These are phyloP conservation scores for Drosophila carrolli DNA, from an alignment of 1,140 invertebrate genomes.

Conservation along the genomic window DNA sequence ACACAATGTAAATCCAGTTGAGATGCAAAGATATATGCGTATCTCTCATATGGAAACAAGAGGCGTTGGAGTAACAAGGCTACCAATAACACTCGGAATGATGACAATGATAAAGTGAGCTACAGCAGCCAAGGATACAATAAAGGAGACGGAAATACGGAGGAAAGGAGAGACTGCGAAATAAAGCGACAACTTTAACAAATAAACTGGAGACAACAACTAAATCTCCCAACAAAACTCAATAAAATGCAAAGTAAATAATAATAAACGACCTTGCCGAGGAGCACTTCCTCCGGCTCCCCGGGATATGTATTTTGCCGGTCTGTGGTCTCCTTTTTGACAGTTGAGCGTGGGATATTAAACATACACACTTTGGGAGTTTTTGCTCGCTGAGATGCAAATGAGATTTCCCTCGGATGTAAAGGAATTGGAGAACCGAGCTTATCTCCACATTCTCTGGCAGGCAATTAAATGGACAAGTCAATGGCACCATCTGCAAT, in stretches of 20 bases:
- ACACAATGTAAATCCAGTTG: constrained; percentile 67
- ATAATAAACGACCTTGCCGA: constrained; percentile 75
- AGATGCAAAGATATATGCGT: constrained; percentile 40
- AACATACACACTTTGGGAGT: constrained; percentile 28
- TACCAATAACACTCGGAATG: constrained; percentile 43
- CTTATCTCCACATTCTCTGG: constrained; percentile 35
- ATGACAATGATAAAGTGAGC: constrained; percentile 64
- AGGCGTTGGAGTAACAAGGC: constrained; percentile 54
- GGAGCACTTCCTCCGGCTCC: constrained; percentile 7
- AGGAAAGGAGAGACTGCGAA: constrained; percentile 10
- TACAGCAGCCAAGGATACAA: background rate
- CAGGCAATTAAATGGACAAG: constrained; percentile 40
- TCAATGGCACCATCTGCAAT: constrained; percentile 21
- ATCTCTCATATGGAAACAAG: constrained; percentile 32
- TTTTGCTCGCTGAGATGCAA: constrained; percentile 16
- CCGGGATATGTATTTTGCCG: constrained; percentile 2
- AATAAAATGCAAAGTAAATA: constrained; percentile 80
- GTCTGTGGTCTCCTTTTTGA: constrained; percentile 37
- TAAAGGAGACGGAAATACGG: background rate
- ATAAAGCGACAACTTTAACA: constrained; percentile 72
- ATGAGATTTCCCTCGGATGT: constrained; percentile 24
- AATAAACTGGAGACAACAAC: constrained; percentile 56
- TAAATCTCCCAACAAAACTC: constrained; percentile 56
- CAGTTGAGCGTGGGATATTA: constrained; percentile 69
- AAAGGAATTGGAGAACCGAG: constrained; percentile 7